Evolutionary conservation across 2,888 invertebrate species (phyloP).

Genomic region (Perdita meconis): DNA sequence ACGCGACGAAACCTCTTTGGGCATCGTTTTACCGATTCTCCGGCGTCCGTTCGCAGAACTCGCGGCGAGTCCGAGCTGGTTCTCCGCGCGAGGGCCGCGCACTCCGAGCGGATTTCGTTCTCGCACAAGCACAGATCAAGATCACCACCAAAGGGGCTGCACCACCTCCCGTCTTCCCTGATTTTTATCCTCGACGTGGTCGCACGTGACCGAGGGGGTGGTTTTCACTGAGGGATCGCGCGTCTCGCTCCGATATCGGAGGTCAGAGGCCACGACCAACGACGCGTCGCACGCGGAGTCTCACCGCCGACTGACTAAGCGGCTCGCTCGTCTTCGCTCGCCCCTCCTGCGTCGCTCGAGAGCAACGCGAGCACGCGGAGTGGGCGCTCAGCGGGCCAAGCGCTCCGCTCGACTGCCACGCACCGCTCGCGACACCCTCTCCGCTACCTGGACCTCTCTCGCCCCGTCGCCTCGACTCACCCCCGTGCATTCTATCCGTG

Average conservation of each 20-base stretch:
- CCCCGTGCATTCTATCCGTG: not conserved
- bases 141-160: too few relatives aligned
- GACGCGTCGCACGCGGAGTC: conserved; percentile 77
- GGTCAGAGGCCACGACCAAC: conserved; percentile 19
- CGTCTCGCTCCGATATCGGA: not conserved
- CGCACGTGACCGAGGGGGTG: conserved; percentile 27
- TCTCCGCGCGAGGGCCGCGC: too few relatives aligned
- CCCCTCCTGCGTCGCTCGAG: conserved; percentile 34
- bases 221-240: conserved; percentile 19
- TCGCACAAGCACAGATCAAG: not conserved
- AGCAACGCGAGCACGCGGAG: conserved; percentile 53
- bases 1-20: too few relatives aligned
- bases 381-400: conserved; percentile 21
- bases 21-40: too few relatives aligned
- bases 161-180: not conserved
- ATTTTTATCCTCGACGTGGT: not conserved
- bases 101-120: not conserved
- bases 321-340: conserved; percentile 39
- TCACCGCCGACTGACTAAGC: conserved; percentile 77
- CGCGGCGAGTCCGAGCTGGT: too few relatives aligned
- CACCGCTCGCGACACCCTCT: conserved; percentile 1
- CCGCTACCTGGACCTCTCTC: not conserved
- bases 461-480: not conserved
- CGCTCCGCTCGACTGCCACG: conserved; percentile 5
- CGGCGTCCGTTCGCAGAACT: too few relatives aligned